Conservation (phyloP, 2,797 vertebrate species). For the Syngnathus rostellatus region DNA sequence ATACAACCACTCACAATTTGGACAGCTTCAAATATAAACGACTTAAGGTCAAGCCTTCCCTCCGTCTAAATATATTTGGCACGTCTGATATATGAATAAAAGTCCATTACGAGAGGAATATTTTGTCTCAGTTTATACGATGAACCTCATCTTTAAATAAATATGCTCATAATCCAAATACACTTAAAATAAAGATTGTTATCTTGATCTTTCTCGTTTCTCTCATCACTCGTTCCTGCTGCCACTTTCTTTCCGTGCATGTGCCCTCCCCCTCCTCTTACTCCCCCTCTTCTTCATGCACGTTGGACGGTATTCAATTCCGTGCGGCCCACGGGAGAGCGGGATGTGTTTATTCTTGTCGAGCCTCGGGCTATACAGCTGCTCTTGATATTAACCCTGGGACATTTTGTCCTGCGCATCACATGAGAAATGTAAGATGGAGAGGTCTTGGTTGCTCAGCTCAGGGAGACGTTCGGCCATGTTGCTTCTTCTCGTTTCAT, state of each 20-base stretch:
- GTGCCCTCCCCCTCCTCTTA: neutral
- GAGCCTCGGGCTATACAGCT: slow-evolving; percentile 49
- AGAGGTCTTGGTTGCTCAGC: slow-evolving; percentile 1
- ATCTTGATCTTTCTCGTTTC: slow-evolving; percentile 4
- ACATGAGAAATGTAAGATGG: slow-evolving; percentile 12
- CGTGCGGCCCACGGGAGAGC: slow-evolving; percentile 26
- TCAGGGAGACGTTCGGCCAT: neutral
- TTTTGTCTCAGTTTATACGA: neutral
- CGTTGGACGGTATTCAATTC: slow-evolving; percentile 34
- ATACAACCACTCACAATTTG: slow-evolving; percentile 8
- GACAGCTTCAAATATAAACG: slow-evolving; percentile 17
- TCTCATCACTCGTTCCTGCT: neutral
- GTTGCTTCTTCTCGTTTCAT: neutral
- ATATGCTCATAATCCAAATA: slow-evolving; percentile 5
- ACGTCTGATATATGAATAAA: slow-evolving; percentile 15
- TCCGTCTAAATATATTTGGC: neutral
- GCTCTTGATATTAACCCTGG: slow-evolving; percentile 20
- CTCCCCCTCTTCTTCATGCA: neutral
- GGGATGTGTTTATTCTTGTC: slow-evolving; percentile 46
- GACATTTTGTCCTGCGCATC: slow-evolving; percentile 14
- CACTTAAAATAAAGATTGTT: slow-evolving; percentile 7
- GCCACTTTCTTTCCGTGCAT: neutral
- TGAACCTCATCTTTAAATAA: slow-evolving; percentile 5
- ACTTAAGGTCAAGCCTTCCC: slow-evolving; percentile 9
- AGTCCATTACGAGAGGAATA: neutral